These are phyloP conservation scores for Bombus sylvicola DNA, from an alignment of 1,140 invertebrate genomes.

Conservation along the genomic window DNA sequence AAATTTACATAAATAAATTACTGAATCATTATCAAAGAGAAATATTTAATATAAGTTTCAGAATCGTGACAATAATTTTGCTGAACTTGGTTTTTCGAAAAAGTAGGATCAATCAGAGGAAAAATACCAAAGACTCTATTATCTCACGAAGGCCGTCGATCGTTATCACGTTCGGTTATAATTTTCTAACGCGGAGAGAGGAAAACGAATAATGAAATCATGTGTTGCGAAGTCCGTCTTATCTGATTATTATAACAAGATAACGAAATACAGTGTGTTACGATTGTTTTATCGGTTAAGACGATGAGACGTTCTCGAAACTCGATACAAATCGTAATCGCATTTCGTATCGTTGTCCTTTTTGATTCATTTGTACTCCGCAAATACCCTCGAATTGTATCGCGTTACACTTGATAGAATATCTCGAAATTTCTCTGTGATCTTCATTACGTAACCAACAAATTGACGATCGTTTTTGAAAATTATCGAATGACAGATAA, in stretches of 20 bases:
- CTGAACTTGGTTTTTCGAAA: not conserved
- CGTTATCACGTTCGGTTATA: conserved; percentile 17
- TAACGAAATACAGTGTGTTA: conserved; percentile 30
- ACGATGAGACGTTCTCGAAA: conserved; percentile 31
- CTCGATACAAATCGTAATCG: conserved; percentile 46
- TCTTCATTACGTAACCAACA: not conserved
- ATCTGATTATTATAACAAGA: not conserved
- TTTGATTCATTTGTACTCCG: not conserved
- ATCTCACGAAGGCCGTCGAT: not conserved
- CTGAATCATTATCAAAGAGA: too few relatives aligned
- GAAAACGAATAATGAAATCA: conserved; percentile 4
- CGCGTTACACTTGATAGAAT: conserved; percentile 17
- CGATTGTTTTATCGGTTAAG: conserved; percentile 44
- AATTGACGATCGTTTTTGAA: not conserved
- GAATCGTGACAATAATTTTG: not conserved
- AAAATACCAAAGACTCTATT: not conserved
- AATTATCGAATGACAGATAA: not conserved
- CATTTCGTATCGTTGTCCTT: not conserved
- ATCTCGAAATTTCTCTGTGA: not conserved
- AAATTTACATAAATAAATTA: not conserved
- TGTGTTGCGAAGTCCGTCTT: not conserved
- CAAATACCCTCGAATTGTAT: not conserved
- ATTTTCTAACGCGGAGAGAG: not conserved
- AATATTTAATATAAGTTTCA: not conserved
- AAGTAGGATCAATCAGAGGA: not conserved